Base-by-base conservation (phyloP, 1,140 invertebrate species). In the Pantala flavescens region DNA sequence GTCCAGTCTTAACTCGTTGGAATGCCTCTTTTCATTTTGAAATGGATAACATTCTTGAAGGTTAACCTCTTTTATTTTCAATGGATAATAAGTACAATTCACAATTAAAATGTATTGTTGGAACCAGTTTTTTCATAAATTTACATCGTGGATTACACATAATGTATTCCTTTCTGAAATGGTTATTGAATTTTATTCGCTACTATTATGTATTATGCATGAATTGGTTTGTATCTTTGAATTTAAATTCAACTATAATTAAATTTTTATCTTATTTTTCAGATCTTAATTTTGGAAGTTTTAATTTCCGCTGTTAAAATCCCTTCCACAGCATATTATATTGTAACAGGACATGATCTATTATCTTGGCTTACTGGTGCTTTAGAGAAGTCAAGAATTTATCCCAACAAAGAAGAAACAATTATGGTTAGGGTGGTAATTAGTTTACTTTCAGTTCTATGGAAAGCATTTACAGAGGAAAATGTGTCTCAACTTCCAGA, bases 321-420 rank as follows among this genome's bases (percentile, higher is more conserved):
- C 63, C 84, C 86, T 12, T 85, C 85, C 75, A 86, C 86, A 0
- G 85, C 84, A 9, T 84, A 88, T 74, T 85, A 89, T 73, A 82
- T 92, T 73, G 81, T 87, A 3, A 85, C 87, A 76, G 85, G 86
- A 76, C 86, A 88, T 76, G 87, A 86, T n/a, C 77, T 91, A 2
- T 75, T 91, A 36, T 82, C 87, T 9, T 90, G 89, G 89, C 76
- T 91, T 5, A 71, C 74, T 71, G 74, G 73, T n/a, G 42, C 74
- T 5, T n/a, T 77, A n/a, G 19, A 43, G 9, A 5, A 14, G 14
- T 14, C 49, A 63, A 21, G 14, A 21, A 14, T 19, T 21, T 14
- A 19, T 21, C 12, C 49, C 49, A 63, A 12, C n/a, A 63, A 63
- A 63, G 49, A 63, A 63, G 49, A 63, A 63, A 16, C 49, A 3